These are phyloP conservation scores for Gallinago nigripennis DNA, from an alignment of 2,797 vertebrate species.

Conservation along the genomic window DNA sequence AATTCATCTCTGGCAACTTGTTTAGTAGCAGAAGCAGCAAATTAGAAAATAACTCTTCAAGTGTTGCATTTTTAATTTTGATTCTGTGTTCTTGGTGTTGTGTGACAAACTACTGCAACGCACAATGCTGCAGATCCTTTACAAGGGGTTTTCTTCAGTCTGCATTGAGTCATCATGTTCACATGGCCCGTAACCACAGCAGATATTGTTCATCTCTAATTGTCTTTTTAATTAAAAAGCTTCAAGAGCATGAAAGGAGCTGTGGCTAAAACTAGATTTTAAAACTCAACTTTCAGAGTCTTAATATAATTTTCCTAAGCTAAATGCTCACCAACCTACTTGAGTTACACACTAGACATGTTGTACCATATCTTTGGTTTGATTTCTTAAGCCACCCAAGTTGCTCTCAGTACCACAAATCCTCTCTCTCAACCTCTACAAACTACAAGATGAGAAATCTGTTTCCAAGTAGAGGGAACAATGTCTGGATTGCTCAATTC, in stretches of 20 bases:
- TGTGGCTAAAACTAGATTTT: neutral
- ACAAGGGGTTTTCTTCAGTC: neutral
- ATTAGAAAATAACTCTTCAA: neutral
- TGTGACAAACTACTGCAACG: neutral
- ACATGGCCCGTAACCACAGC: neutral
- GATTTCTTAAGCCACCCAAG: neutral
- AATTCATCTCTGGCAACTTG: neutral
- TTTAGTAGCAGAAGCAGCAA: neutral
- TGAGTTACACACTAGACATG: neutral
- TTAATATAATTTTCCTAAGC: neutral
- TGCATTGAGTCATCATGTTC: neutral
- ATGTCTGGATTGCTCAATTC: neutral
- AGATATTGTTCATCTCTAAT: neutral
- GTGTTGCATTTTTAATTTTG: neutral
- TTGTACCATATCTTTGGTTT: neutral
- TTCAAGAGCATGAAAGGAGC: neutral
- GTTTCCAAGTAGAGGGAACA: neutral
- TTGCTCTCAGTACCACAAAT: neutral
- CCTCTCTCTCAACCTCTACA: neutral
- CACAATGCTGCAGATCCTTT: neutral
- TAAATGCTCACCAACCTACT: neutral
- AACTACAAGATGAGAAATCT: neutral
- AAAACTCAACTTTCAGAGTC: neutral
- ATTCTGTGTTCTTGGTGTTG: neutral
- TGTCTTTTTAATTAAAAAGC: slow-evolving; percentile 40